Base-by-base conservation (phyloP, 2,797 vertebrate species). In the Lagorchestes hirsutus region DNA sequence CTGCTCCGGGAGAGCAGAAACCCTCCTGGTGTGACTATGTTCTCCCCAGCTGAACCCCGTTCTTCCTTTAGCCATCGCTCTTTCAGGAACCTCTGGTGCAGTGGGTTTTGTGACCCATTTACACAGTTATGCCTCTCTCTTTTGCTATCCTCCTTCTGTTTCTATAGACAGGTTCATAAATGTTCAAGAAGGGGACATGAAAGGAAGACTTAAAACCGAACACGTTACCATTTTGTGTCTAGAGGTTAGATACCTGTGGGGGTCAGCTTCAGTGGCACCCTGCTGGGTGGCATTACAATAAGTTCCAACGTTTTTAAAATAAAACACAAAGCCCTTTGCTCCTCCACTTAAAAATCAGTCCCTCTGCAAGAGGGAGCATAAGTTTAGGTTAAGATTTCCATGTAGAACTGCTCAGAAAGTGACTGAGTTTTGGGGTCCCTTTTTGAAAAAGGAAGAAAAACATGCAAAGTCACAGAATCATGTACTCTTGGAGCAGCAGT, bases 381-480 rank as follows among this genome's bases (percentile, higher is more conserved):
- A 67, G 34, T 67, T n/a, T 67, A n/a, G 4, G 34, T 67, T 67
- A 67, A 54, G 55, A 13, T 2, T 56, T 92, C 54, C 92, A 52
- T 12, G 46, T 62, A 62, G 34, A 58, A 52, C 56, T 95, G 31
- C 90, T 95, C 29, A 62, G 54, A 96, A 90, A 82, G 3, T 1
- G 11, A 54, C n/a, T 94, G 55, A 54, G 54, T 91, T 54, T 91
- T 58, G 54, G 87, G 55, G 87, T 12, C 57, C 87, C 54, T 92
- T 95, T 96, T 92, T 94, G 62, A 96, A 56, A 93, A 31, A 31
- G n/a, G 50, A 94, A 27, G 50, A 95, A 95, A 59, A 96, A 54
- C 22, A 91, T 95, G 92, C 40, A 82, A 62, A 90, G 92, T 93
- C 95, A 95, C 92, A 52, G 95, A 95, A 96, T 93, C 95, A 93